Evolutionary conservation across 2,797 vertebrate species (phyloP), one percentile per base, ranked within the genome.

Genomic region (Pseudochromis fuscus): DNA sequence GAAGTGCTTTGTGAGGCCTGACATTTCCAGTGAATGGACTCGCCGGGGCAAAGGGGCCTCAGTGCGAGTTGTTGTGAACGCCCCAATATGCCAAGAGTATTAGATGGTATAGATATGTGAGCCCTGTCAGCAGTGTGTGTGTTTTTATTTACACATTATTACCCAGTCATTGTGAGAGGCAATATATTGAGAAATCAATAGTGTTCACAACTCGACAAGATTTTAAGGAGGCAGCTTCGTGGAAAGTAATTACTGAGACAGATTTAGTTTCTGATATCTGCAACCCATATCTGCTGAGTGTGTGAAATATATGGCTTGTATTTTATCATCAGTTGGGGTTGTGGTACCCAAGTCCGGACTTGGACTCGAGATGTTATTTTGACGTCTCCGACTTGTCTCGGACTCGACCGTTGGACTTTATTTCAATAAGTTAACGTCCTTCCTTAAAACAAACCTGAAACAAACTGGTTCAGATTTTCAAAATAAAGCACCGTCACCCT

Each of bases 21-120:
- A 82, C 81, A 87, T 85, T 86, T 82, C 23, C 59, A 79, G 28
- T 67, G 53, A 85, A 85, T 67, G 51, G 60, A 61, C 55, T 46
- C 1, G 4, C 38, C 4, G 33, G 15, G 3, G 11, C 58, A 50
- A 25, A 60, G 24, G 50, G 67, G 59, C 50, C 52, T n/a, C n/a
- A n/a, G n/a, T n/a, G n/a, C n/a, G n/a, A 53, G 60, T 72, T 58
- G 35, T 51, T 75, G 52, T 67, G 64, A 75, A 79, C 71, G 52
- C 62, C n/a, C 3, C 13, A 65, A 55, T 53, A 60, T 76, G 61
- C 48, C 64, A 33, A 48, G 49, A 72, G 44, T 55, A 71, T 82
- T 59, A 28, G 28, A 71, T 72, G 35, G n/a, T 83, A 78, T 35
- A 78, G 68, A 86, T 73, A 62, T 61, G 61, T 56, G 28, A 81